Evolutionary conservation across 1,140 invertebrate species (phyloP).

Genomic region (Hypsibius dujardini): DNA sequence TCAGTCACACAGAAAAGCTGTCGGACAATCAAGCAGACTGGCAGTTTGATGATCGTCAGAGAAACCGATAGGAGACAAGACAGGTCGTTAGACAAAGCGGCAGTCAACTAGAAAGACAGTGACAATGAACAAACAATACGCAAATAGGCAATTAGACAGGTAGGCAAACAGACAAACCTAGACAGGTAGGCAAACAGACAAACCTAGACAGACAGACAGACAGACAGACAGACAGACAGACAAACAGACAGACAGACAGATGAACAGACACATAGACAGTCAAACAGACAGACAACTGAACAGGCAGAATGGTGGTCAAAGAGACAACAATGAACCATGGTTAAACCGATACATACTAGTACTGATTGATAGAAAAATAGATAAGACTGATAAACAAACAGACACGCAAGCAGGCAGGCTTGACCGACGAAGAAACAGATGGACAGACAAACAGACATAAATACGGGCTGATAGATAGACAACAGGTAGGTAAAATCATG

Average conservation of each 20-base stretch:
- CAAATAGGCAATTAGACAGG: neutral
- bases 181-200: no score
- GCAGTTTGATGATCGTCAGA: no score
- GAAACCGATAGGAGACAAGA: neutral
- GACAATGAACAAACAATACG: neutral
- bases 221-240: neutral
- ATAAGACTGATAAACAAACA: no score
- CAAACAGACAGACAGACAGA: neutral
- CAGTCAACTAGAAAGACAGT: neutral
- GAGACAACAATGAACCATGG: neutral
- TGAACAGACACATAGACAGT: neutral
- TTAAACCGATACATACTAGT: constrained; percentile 23
- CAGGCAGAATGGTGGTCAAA: neutral
- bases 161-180: neutral
- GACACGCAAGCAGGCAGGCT: no score
- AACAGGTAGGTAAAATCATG: constrained; percentile 8
- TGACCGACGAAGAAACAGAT: constrained; percentile 16
- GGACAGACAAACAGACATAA: constrained; percentile 9
- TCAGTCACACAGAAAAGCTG: no score
- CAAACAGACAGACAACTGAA: neutral
- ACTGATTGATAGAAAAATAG: constrained; percentile 21
- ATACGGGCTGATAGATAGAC: constrained; percentile 11
- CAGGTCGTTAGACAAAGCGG: neutral
- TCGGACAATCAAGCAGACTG: no score
- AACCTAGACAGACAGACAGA: neutral